phyloP scores from a whole-genome alignment of 2,888 invertebrate species.

The Hypomecis atomaria region DNA sequence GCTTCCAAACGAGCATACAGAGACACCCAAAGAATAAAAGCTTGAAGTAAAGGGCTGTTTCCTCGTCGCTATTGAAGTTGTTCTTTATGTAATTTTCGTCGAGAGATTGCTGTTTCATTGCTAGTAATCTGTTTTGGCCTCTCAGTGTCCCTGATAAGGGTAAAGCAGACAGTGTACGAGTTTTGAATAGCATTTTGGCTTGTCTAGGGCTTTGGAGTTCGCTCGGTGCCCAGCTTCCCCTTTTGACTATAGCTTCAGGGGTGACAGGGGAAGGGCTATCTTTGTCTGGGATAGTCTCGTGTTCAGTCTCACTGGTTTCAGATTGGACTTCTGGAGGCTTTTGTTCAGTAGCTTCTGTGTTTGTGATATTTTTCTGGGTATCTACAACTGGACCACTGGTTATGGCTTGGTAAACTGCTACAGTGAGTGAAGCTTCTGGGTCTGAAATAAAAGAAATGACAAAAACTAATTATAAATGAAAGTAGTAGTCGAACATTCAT shows the following conservation, averaged over 20 bases:
- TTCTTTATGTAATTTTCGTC: conserved; percentile 77
- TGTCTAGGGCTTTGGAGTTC: conserved; percentile 64
- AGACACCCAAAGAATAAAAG: conserved; percentile 92
- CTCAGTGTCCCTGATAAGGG: conserved; percentile 67
- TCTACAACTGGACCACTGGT: conserved; percentile 49
- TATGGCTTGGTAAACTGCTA: conserved; percentile 66
- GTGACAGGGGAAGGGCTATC: conserved; percentile 66
- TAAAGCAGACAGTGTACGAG: conserved; percentile 74
- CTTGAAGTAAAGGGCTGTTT: conserved; percentile 90
- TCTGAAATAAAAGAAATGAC: conserved; percentile 56
- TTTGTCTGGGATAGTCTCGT: conserved; percentile 69
- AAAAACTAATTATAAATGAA: neutral
- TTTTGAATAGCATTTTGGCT: conserved; percentile 75
- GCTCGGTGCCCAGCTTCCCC: conserved; percentile 65
- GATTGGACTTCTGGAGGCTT: conserved; percentile 58
- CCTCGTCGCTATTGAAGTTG: conserved; percentile 79
- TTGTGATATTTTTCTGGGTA: neutral
- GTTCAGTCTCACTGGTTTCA: conserved; percentile 60
- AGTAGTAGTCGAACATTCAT: no score
- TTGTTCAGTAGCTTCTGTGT: conserved; percentile 47
- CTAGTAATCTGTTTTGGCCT: conserved; percentile 68
- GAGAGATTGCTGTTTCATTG: conserved; percentile 71
- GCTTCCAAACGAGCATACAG: conserved; percentile 93
- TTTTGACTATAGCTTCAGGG: conserved; percentile 61
- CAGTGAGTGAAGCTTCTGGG: conserved; percentile 68